A percentile compares a stretch with the other conserved stretches of the same genome.
Evolutionary conservation across 2,113 vertebrate genomes (phyloP).

Genomic region (Ammospiza nelsoni): DNA sequence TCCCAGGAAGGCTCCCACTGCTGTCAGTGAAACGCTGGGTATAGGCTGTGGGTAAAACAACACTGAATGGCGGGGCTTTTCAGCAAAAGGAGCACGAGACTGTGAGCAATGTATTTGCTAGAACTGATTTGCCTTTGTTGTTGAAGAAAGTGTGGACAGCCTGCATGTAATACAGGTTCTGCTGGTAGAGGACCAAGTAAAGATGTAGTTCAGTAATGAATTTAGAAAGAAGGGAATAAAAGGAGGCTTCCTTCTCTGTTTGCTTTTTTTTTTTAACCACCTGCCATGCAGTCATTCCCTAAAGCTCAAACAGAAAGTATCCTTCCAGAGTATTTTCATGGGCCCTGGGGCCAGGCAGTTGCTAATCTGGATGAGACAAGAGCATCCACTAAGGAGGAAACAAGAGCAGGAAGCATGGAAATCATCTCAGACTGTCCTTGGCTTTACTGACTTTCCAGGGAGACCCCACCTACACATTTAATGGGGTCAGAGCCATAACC

Average conservation of each 20-base stretch:
- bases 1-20: neutral
- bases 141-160: neutral
- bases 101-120: neutral
- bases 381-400: conserved; percentile 11
- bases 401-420: conserved; percentile 34
- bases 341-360: neutral
- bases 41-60: neutral
- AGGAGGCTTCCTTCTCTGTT: neutral
- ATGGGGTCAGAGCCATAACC: conserved; percentile 9
- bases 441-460: neutral
- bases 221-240: neutral
- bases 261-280: neutral
- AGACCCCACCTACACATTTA: conserved; percentile 34
- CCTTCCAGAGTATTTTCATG: neutral
- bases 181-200: neutral
- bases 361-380: neutral
- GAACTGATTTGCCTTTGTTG: neutral
- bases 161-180: neutral
- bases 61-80: neutral
- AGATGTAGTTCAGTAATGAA: neutral
- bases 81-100: neutral
- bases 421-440: conserved; percentile 14
- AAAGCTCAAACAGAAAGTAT: neutral
- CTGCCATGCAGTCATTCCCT: neutral
- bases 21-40: neutral